phyloP scores from a whole-genome alignment of 1,140 invertebrate species.

The Drosophila kepulauana region DNA sequence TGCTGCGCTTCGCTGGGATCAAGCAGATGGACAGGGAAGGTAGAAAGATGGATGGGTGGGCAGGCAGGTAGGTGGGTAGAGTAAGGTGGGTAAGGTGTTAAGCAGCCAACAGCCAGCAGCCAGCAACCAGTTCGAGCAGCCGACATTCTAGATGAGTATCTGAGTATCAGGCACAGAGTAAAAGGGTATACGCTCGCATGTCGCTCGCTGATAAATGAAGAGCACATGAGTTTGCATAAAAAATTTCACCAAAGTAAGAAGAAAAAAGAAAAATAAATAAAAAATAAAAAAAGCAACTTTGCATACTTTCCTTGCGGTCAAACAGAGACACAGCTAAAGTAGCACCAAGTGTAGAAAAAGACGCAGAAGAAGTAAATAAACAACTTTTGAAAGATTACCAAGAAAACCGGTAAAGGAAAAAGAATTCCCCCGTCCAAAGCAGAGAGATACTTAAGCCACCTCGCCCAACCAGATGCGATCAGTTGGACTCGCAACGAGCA shows the following conservation, averaged over 20 bases:
- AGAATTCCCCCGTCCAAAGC: conserved; percentile 58
- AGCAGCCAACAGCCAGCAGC: conserved; percentile 13
- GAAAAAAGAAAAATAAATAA: neutral
- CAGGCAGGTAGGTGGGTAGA: conserved; percentile 4
- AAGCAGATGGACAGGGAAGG: conserved; percentile 13
- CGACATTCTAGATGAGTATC: conserved; percentile 68
- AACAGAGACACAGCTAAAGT: conserved; percentile 20
- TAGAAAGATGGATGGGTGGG: conserved; percentile 1
- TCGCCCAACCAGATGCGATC: conserved; percentile 59
- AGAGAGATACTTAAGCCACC: conserved; percentile 65
- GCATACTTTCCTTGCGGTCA: conserved; percentile 67
- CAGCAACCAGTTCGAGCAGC: conserved; percentile 64
- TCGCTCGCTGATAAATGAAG: conserved; percentile 48
- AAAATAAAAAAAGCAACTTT: conserved; percentile 42
- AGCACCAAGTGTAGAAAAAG: conserved; percentile 22
- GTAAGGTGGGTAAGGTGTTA: conserved; percentile 55
- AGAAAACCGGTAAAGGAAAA: conserved; percentile 74
- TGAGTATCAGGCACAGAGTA: neutral
- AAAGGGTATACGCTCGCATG: conserved; percentile 38
- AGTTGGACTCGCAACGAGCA: conserved; percentile 62
- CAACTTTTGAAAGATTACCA: conserved; percentile 42
- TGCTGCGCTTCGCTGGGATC: neutral
- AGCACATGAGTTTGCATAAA: conserved; percentile 76
- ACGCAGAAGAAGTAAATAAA: conserved; percentile 34
- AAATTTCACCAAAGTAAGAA: conserved; percentile 65